Evolutionary conservation across 2,113 vertebrate species (phyloP), one percentile per base, ranked within the genome.

Genomic region (Cottus gobio): DNA sequence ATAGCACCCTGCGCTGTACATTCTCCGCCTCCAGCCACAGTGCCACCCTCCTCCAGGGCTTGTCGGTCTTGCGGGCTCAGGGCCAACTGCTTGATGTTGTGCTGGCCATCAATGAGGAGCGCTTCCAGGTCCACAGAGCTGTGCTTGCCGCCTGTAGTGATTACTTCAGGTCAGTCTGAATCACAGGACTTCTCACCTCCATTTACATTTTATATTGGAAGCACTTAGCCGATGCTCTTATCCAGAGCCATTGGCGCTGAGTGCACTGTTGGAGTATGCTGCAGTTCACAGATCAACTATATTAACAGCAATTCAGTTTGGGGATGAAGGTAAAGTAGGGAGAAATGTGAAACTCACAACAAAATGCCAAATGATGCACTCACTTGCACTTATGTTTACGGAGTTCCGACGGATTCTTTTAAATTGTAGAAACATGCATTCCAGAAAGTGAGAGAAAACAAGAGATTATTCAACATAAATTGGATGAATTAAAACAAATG

Each of bases 71-170:
- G 72, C 96, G 98, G 4, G 95, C 95, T 12, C 96, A 97, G 90
- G 97, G 97, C 46, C 97, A 98, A 85, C 96, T 99, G 71, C 96
- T 99, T 56, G 98, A 99, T 44, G 96, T 99, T 28, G 95, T 97
- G 86, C 95, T 99, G 87, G 95, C 96, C 69, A 92, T 99, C 93
- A 97, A 97, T 85, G 95, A 96, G 71, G 96, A 99, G 94, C 96
- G 91, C 67, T 99, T 99, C 93, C 95, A 96, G 61, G 98, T 98
- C 26, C 98, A 99, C 95, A 97, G 96, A 94, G 97, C 98, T 44
- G 97, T 99, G 83, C 94, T 99, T 90, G 98, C 98, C 2, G 97
- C 98, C 90, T 99, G 98, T 95, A 99, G 98, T 77, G 97, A 99
- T 93, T 99, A 99, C 91, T 99, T 99, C 95, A 96, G 98, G 98